Conservation (phyloP, 2,797 vertebrate species). For the Taenioides sp. region DNA sequence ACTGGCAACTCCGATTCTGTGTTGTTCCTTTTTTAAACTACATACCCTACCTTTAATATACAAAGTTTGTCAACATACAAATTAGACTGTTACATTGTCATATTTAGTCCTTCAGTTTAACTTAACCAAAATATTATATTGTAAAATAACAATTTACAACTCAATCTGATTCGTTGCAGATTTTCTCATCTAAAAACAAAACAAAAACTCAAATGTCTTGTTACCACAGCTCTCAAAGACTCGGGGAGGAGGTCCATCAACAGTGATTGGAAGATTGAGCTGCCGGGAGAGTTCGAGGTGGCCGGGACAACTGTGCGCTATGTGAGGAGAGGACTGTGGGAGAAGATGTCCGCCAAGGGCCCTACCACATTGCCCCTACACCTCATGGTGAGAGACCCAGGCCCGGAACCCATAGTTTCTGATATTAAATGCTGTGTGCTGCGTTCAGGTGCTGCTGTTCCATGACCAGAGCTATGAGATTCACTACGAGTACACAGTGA, state of each 20-base stretch:
- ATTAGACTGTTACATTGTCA: neutral
- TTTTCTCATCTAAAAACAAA: neutral
- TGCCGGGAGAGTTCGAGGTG: constrained; percentile 95
- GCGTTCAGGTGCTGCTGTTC: constrained; percentile 89
- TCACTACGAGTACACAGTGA: constrained; percentile 95
- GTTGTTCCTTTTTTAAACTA: no score
- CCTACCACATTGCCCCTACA: constrained; percentile 92
- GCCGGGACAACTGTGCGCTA: constrained; percentile 95
- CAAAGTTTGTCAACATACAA: neutral
- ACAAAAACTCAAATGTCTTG: neutral
- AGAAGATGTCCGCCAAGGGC: constrained; percentile 98
- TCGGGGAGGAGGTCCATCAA: constrained; percentile 94
- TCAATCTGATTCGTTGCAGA: neutral
- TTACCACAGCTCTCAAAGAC: constrained; percentile 89
- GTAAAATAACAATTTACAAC: neutral
- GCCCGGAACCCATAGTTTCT: neutral
- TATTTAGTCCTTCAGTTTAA: neutral
- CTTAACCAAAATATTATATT: neutral
- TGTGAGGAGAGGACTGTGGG: constrained; percentile 93
- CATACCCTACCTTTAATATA: no score
- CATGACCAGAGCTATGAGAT: constrained; percentile 96
- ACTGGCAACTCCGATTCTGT: no score
- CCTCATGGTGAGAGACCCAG: constrained; percentile 85
- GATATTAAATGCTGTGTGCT: neutral
- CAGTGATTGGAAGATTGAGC: constrained; percentile 98